phyloP scores from a whole-genome alignment of 2,113 vertebrate species.

The Istiophorus platypterus region DNA sequence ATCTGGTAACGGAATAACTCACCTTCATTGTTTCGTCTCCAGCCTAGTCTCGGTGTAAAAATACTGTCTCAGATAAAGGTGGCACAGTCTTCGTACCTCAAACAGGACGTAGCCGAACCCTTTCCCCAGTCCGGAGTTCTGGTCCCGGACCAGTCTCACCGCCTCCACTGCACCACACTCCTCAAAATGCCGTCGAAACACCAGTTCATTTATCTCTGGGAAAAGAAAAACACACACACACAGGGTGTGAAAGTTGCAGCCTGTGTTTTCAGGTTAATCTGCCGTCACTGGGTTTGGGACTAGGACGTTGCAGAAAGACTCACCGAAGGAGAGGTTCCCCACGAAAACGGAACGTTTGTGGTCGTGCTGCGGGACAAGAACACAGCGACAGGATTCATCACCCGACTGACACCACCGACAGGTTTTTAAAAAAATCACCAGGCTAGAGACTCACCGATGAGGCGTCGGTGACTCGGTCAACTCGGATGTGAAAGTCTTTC shows the following conservation, averaged over 20 bases:
- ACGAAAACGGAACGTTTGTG: constrained; percentile 92
- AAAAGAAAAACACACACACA: too few relatives aligned
- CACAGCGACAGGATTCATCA: neutral
- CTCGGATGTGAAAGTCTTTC: constrained; percentile 89
- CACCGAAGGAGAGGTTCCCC: constrained; percentile 95
- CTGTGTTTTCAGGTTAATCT: neutral
- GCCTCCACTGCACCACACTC: constrained; percentile 87
- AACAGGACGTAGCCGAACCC: constrained; percentile 97
- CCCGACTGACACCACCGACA: too few relatives aligned
- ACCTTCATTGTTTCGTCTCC: too few relatives aligned
- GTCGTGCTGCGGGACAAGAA: constrained; percentile 86
- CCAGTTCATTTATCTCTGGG: constrained; percentile 86
- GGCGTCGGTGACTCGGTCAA: constrained; percentile 86
- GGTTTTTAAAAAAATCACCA: too few relatives aligned
- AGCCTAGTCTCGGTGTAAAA: too few relatives aligned
- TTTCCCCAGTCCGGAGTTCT: constrained; percentile 88
- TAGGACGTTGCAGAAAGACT: constrained; percentile 62
- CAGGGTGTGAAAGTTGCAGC: neutral
- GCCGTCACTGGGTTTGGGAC: neutral
- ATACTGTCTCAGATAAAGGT: too few relatives aligned
- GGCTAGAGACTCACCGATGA: constrained; percentile 13
- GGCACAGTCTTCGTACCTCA: constrained; percentile 84
- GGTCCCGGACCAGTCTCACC: constrained; percentile 91
- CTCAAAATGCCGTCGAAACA: constrained; percentile 87
- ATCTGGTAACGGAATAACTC: too few relatives aligned